Base-by-base conservation (phyloP, 2,888 invertebrate species). In the Brenthis ino region DNA sequence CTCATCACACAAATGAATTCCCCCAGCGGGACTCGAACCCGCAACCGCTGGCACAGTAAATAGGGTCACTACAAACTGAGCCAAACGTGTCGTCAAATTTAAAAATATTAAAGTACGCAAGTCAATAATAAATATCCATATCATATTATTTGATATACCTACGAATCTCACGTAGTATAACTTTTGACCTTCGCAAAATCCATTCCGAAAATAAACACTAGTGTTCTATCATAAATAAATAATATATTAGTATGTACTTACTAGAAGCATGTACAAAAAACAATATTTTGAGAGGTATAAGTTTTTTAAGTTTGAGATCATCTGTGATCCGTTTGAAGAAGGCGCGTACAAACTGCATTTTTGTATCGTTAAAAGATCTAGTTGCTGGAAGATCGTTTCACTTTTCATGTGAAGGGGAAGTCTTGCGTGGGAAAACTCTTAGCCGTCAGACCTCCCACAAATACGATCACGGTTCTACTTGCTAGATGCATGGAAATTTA, bases 191-290 rank as follows among this genome's bases (percentile, higher is more conserved):
- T 48, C 53, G 16, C 16, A 47, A 60, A 4, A 51, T 33, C 20
- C 12, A 6, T 65, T 50, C 16, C 43, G 16, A 51, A 28, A 14
- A 58, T 37, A 63, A 28, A 33, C 47, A 50, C 47, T 48, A 65
- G 47, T 57, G 43, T 57, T 50, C 48, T 48, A 65, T 53, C n/a
- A 63, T 58, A 47, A n/a, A 1, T 43, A 54, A 57, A 47, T 48
- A 57, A 37, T 53, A 43, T 43, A 51, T 5, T n/a, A 64, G 57
- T 14, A 37, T 11, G 47, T 64, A 94, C 96, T 95, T 91, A 96
- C 96, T 96, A 20, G 96, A 96, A 56, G 96, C 95, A 87, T 96
- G 95, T 68, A 96, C 95, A 82, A 96, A 96, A 85, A 96, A 96
- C 75, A 96, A 92, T 76, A 96, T 89, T 85, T 96, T 96, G 69